Conservation (phyloP, 2,797 vertebrate species). For the Micrastur ruficollis region DNA sequence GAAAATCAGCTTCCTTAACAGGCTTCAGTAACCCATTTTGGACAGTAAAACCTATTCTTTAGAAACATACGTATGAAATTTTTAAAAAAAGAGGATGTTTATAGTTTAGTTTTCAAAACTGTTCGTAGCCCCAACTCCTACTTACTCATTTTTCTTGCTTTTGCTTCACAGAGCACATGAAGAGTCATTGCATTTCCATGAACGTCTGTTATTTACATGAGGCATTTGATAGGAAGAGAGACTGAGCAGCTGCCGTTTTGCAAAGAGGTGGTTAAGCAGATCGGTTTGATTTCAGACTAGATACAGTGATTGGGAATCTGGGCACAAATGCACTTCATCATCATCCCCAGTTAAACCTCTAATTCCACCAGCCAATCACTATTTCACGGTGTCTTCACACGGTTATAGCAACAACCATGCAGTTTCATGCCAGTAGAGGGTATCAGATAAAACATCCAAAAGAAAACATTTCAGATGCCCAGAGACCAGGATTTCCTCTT, state of each 20-base stretch:
- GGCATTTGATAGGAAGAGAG: neutral
- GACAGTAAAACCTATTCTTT: neutral
- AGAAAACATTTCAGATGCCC: neutral
- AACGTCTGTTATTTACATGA: neutral
- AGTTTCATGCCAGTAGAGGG: neutral
- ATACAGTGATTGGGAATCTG: neutral
- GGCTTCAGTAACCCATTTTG: neutral
- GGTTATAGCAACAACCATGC: neutral
- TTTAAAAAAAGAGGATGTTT: neutral
- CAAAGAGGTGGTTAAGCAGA: neutral
- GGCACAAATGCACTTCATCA: neutral
- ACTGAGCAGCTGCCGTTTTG: neutral
- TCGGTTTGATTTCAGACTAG: neutral
- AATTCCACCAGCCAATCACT: neutral
- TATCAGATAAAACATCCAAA: neutral
- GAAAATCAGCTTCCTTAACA: neutral
- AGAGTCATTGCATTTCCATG: neutral
- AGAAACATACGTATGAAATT: neutral
- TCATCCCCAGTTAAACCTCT: neutral
- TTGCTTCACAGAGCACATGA: neutral
- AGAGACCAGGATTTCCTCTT: neutral
- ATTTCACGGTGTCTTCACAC: neutral
- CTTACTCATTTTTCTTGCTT: neutral
- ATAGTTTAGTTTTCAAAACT: neutral
- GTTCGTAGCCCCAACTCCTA: neutral